Base-by-base conservation (phyloP, 2,888 invertebrate species). In the Oegoconia quadripuncta region DNA sequence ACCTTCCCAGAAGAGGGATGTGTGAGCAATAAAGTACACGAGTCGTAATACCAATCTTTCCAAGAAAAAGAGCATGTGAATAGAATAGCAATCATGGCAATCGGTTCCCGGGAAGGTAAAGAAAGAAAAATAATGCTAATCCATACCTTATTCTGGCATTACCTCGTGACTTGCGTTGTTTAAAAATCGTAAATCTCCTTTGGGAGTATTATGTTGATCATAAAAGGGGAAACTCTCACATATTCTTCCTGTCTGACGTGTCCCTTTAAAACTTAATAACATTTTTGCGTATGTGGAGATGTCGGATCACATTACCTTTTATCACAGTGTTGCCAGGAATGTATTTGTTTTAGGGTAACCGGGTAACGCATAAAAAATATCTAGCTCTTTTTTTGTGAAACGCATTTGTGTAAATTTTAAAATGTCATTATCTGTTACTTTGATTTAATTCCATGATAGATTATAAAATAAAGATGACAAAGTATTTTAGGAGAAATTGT, bases 1-100 rank as follows among this genome's bases (percentile, higher is more conserved):
- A 58, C 74, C 72, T 83, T 86, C 81, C 65, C 57, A 55, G 82
- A 84, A 84, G 56, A 59, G 69, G 80, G 72, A 79, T 80, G 74
- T 77, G 72, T 68, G 70, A 62, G 69, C 69, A 62, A 63, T 75
- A 72, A 75, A 75, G 63, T 44, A 52, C n/a, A n/a, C 59, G 61
- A 48, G 60, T 69, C 69, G 72, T 74, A 74, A 75, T 71, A 73
- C 41, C 72, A 64, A 68, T 67, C 66, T 68, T 83, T 83, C 79
- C 68, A 48, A 76, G 83, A 71, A 82, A 69, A 61, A 59, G 44
- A 53, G 55, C 72, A 71, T 73, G 75, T 76, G 83, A 76, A 84
- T 77, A 60, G 82, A 79, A 82, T 78, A 72, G 70, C 72, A 75
- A 80, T 79, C 67, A 59, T 48, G 45, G 46, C 53, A 40, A 55